Evolutionary conservation across 1,140 invertebrate species (phyloP), one percentile per base, ranked within the genome.

Genomic region (Chelonus insularis): DNA sequence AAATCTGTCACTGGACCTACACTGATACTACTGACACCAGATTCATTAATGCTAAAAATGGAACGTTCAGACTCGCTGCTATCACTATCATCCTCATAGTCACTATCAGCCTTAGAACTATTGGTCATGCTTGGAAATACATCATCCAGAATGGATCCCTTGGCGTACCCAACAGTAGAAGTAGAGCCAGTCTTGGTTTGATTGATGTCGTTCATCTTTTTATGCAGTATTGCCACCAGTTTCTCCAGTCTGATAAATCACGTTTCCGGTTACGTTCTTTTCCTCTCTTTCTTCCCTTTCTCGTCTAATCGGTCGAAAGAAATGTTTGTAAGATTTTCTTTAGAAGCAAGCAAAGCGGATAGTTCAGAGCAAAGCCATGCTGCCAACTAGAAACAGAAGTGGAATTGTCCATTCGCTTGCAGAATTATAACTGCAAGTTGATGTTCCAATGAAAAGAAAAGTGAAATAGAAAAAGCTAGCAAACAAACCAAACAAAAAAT

Each of bases 191-290:
- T 7, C 3, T 29, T 29, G 25, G n/a, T n/a, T 29, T 29, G 7
- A 29, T 16, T 59, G 48, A 64, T 47, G 25, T 45, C 63, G 60
- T 67, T 72, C 68, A 70, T 67, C 70, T 74, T 77, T 68, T 73
- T 71, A 66, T 68, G 74, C 50, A 74, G 72, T 63, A 72, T 73
- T 62, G 69, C 71, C 69, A 75, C 70, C 75, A 75, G 76, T 67
- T 74, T 75, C 72, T 78, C 77, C 66, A 77, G 67, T 79, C 78
- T 81, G 70, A 74, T 60, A 81, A 81, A 80, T 76, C 66, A 79
- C 58, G 76, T 71, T 74, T 73, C 69, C 68, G 68, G 68, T 78
- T 73, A 75, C 71, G 67, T 70, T 67, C 41, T 58, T 55, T 62
- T 25, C 43, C 54, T 64, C 54, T 45, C 52, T 32, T 39, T 51